Percentiles rank a stretch among this genome's conserved stretches.
These are phyloP conservation scores for Barypeithes pellucidus DNA, from an alignment of 2,888 invertebrate genomes.

Conservation along the genomic window DNA sequence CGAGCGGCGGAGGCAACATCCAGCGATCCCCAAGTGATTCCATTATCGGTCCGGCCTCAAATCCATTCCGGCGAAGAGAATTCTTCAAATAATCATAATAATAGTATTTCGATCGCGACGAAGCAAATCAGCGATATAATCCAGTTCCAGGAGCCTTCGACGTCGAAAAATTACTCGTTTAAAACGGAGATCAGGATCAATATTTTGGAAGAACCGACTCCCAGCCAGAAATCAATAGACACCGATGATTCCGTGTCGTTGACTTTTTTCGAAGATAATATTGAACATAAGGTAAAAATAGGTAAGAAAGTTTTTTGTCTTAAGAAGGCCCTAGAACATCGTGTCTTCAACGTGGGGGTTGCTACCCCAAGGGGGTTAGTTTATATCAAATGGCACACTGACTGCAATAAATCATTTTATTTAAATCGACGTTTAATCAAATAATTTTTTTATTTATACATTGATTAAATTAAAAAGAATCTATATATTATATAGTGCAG, in stretches of 20 bases:
- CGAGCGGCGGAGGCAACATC: not conserved
- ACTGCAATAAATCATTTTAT: no score
- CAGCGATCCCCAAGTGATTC: not conserved
- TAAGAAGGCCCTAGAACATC: no score
- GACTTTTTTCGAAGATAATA: slow-evolving; percentile 25
- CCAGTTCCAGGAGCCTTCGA: slow-evolving; percentile 44
- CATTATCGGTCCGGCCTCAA: not conserved
- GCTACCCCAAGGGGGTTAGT: no score
- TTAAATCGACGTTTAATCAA: no score
- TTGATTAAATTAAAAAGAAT: no score
- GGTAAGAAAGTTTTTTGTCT: slow-evolving; percentile 9
- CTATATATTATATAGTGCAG: no score
- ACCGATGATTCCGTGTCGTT: slow-evolving; percentile 27
- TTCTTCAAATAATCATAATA: not conserved
- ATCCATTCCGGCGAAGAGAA: not conserved
- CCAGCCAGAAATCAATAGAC: slow-evolving; percentile 15
- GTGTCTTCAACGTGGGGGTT: no score
- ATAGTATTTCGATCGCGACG: slow-evolving; percentile 29
- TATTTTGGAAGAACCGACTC: slow-evolving; percentile 35
- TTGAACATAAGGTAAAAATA: slow-evolving; percentile 1
- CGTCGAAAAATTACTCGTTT: slow-evolving; percentile 45
- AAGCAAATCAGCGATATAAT: slow-evolving; percentile 47
- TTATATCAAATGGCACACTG: no score
- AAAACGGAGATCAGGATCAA: slow-evolving; percentile 49
- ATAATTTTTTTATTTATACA: no score